Conservation (phyloP, 1,140 invertebrate genomes). For the Dufourea novaeangliae region DNA sequence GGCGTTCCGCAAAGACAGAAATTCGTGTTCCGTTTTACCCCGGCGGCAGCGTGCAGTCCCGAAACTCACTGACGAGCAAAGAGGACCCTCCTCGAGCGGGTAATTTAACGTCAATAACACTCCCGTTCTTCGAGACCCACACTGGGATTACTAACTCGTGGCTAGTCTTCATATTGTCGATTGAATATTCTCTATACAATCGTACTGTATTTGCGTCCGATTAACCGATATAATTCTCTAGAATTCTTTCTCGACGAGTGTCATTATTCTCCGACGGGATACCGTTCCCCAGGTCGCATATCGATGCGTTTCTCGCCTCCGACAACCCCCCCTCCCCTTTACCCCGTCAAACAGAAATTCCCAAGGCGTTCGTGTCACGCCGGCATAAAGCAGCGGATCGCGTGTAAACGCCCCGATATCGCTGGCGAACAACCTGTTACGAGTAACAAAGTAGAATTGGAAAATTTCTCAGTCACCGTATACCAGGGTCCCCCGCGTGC, state of each 20-base stretch:
- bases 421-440: conserved; percentile 40
- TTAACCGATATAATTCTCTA: too few species aligned
- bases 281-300: not conserved
- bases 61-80: not conserved
- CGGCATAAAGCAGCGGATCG: conserved; percentile 26
- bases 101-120: not conserved
- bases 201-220: too few species aligned
- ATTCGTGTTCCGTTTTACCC: not conserved
- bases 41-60: not conserved
- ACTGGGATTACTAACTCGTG: too few species aligned
- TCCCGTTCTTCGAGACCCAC: not conserved
- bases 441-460: conserved; percentile 46
- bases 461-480: conserved; percentile 27
- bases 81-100: not conserved
- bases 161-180: too few species aligned
- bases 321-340: not conserved
- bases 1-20: not conserved
- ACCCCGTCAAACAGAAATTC: conserved; percentile 19
- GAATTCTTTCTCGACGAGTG: not conserved
- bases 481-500: not conserved
- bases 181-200: too few species aligned
- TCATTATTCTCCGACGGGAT: not conserved
- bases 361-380: conserved; percentile 20
- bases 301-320: not conserved
- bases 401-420: conserved; percentile 42